Base-by-base conservation (phyloP, 2,888 invertebrate species). In the Thera obeliscata region DNA sequence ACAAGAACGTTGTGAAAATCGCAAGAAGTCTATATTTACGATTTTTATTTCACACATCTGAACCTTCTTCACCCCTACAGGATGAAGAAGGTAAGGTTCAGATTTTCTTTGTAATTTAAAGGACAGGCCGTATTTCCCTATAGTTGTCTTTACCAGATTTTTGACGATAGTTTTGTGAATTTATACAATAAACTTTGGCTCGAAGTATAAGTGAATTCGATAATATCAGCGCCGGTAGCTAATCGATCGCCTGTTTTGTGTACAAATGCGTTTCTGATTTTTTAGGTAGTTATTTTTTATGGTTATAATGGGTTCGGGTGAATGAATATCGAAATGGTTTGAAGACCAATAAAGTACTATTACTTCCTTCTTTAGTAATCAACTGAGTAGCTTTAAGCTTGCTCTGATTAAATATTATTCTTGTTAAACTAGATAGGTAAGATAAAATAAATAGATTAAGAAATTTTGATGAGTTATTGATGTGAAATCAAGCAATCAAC, bases 341-440 rank as follows among this genome's bases (percentile, higher is more conserved):
- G 54, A 69, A 57, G 56, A 69, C 69, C 66, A 69, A 69, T 69
- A 69, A 69, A 69, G 63, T 63, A 63, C 62, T 64, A 69, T 69
- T 66, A 61, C 69, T 69, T 69, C 69, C 69, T 69, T 60, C 69
- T 69, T 66, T 63, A 58, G 46, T 65, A 69, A 66, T 63, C 65
- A 66, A 52, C 61, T 33, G 9, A 22, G 58, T 50, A 62, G 56
- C 57, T 64, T 43, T 54, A 67, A 58, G 64, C 67, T 8, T 61
- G 55, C 55, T 56, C 64, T 69, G 64, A 64, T 55, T 68, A 64
- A 64, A 61, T 58, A 64, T 64, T 64, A 65, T 68, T 48, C 57
- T 57, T 64, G 49, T 54, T 49, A 57, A 61, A 61, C 61, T 54
- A 48, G 61, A 61, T 60, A 61, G 49, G n/a, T 46, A 50, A 36